Evolutionary conservation across 2,888 invertebrate species (phyloP).

Genomic region (Phania funesta): DNA sequence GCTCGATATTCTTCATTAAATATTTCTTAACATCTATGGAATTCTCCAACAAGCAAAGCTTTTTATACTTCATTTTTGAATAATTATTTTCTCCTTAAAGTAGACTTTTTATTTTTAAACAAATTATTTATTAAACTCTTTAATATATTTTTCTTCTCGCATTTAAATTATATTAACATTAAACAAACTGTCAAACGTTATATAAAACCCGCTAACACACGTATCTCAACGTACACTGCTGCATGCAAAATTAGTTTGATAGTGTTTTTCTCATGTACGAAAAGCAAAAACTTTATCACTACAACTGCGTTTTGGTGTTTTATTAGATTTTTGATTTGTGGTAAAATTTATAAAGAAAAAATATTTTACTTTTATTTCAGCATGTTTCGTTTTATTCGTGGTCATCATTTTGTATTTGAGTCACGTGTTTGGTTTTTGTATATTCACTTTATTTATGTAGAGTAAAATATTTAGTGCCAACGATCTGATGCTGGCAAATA

Average conservation of each 20-base stretch:
- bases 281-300: slow-evolving; percentile 26
- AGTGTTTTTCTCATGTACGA: not conserved
- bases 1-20: no score
- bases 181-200: slow-evolving; percentile 46
- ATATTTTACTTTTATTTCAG: not conserved
- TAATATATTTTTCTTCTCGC: not conserved
- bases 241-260: slow-evolving; percentile 38
- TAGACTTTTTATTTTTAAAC: not conserved
- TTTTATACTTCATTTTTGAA: not conserved
- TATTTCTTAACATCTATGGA: no score
- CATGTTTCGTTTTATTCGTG: slow-evolving; percentile 33
- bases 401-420: slow-evolving; percentile 63
- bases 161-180: slow-evolving; percentile 24
- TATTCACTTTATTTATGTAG: slow-evolving; percentile 32
- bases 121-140: no score
- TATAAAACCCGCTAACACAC: slow-evolving; percentile 10
- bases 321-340: slow-evolving; percentile 67
- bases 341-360: slow-evolving; percentile 33
- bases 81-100: not conserved
- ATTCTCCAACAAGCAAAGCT: not conserved
- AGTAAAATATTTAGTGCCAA: slow-evolving; percentile 38
- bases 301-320: slow-evolving; percentile 37
- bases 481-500: slow-evolving; percentile 25
- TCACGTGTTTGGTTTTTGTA: slow-evolving; percentile 62
- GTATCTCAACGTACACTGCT: not conserved